Conservation (phyloP, 2,888 invertebrate species). For the Dryobota labecula region DNA sequence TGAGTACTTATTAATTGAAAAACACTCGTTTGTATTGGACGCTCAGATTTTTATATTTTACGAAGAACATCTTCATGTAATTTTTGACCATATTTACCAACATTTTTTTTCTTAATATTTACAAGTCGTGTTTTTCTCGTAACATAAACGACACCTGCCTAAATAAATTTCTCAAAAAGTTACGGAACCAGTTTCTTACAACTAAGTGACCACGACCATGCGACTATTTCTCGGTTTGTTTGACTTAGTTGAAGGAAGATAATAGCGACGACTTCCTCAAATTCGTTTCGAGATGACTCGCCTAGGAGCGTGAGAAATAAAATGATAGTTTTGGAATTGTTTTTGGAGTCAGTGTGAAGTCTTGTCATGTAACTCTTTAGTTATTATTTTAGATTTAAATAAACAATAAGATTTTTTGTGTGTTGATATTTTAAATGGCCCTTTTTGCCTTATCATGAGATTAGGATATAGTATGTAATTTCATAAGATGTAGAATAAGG, state of each 20-base stretch:
- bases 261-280: conserved; percentile 86
- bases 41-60: conserved; percentile 13
- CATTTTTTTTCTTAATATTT: conserved; percentile 50
- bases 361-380: conserved; percentile 32
- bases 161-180: conserved; percentile 55
- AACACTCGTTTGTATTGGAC: not conserved
- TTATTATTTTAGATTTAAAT: conserved; percentile 14
- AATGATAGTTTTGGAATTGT: conserved; percentile 75
- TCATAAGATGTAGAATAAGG: too few species aligned
- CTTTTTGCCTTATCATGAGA: not conserved
- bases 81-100: conserved; percentile 38
- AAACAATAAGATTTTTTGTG: not conserved
- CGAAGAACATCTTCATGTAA: conserved; percentile 18
- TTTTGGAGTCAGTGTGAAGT: conserved; percentile 59
- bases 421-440: not conserved
- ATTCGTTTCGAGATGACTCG: conserved; percentile 85
- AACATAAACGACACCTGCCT: conserved; percentile 60
- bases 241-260: conserved; percentile 85
- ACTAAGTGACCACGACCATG: conserved; percentile 39
- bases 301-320: conserved; percentile 84
- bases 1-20: not conserved
- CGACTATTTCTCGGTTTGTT: conserved; percentile 76
- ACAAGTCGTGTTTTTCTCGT: conserved; percentile 48
- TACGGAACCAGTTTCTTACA: conserved; percentile 67
- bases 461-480: too few species aligned